These are phyloP conservation scores for Lysandra coridon DNA, from an alignment of 2,888 invertebrate species.

Conservation along the genomic window DNA sequence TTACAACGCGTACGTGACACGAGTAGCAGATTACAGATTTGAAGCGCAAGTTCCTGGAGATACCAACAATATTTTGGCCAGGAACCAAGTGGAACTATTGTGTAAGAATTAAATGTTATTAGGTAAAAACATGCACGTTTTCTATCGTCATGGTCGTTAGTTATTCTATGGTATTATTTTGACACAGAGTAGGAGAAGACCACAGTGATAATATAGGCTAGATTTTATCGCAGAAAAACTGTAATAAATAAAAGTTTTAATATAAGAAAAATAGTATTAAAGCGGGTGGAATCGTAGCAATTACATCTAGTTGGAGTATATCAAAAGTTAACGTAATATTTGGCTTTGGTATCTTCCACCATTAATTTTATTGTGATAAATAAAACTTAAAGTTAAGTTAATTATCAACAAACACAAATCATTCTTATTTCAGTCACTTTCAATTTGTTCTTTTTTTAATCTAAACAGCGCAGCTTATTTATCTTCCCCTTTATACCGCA, in stretches of 20 bases:
- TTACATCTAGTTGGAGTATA: too few relatives aligned
- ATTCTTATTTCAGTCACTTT: not conserved
- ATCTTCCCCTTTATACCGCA: slow-evolving; percentile 38
- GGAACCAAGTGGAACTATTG: slow-evolving; percentile 18
- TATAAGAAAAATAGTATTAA: too few relatives aligned
- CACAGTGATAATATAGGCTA: too few relatives aligned
- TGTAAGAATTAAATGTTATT: not conserved
- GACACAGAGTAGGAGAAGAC: too few relatives aligned
- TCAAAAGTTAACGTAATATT: too few relatives aligned
- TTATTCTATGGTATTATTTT: not conserved
- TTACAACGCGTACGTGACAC: slow-evolving; percentile 29
- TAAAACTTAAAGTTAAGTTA: too few relatives aligned
- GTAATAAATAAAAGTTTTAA: too few relatives aligned
- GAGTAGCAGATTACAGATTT: slow-evolving; percentile 33
- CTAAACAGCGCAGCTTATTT: slow-evolving; percentile 33
- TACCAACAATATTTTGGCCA: slow-evolving; percentile 29
- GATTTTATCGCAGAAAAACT: too few relatives aligned
- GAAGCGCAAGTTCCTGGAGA: slow-evolving; percentile 29
- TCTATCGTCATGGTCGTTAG: not conserved
- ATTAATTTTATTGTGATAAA: too few relatives aligned
- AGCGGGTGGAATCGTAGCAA: too few relatives aligned
- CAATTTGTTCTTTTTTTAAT: slow-evolving; percentile 18
- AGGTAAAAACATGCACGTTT: not conserved
- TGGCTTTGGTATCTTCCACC: too few relatives aligned
- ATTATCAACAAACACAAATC: not conserved